Evolutionary conservation across 2,888 invertebrate genomes (phyloP), one percentile per base, ranked within the genome.

Genomic region (Diaphora mendica): DNA sequence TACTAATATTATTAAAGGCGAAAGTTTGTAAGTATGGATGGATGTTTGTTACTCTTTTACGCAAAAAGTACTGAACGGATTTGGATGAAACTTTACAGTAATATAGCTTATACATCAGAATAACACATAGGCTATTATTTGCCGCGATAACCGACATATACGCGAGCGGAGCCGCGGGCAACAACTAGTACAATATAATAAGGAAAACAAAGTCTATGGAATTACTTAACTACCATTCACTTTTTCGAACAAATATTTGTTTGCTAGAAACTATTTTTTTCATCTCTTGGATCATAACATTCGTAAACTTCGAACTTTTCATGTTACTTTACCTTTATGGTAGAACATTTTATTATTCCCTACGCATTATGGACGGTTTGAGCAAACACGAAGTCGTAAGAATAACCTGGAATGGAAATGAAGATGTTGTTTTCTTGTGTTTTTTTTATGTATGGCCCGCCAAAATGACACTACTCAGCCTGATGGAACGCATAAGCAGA

Each of bases 271-370:
- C 66, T 73, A 69, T 70, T 66, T 70, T 69, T 73, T 67, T 35
- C 35, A 26, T 72, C n/a, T 23, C 72, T 68, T 26, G 30, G 13
- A 62, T 73, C 33, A 74, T 26, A 76, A 74, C 76, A 76, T 62
- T 73, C 42, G 71, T 30, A 76, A 72, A 76, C 77, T 85, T 78
- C 66, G 51, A 75, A 77, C 67, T 77, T 81, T 42, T 51, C 66
- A 67, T 66, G 33, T 67, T 59, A 70, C 74, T 77, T 70, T 77
- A 84, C 85, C 80, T 84, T 84, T 84, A 77, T 74, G 70, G 42
- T 74, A 30, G 23, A 83, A 82, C 83, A 78, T 78, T 82, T 82
- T 75, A 82, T 85, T 76, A 51, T 51, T 64, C 64, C 70, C 73
- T 51, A 64, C 15, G 39, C 55, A 20, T 68, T 71, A 77, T 74